Percentiles rank a stretch among this genome's conserved stretches.
phyloP scores from a whole-genome alignment of 2,888 invertebrate species.

The Cyaniris semiargus region DNA sequence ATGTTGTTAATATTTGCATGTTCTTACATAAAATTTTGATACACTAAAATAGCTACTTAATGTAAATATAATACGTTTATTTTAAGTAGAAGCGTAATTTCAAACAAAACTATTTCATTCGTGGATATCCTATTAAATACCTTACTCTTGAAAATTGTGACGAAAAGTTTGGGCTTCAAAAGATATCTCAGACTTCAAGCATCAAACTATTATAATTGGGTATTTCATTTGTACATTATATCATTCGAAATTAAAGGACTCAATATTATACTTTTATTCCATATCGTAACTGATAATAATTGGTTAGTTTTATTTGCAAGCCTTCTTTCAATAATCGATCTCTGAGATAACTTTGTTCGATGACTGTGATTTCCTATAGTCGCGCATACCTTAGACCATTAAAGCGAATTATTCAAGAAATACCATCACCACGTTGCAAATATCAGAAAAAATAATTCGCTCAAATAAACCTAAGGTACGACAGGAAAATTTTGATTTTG shows the following conservation, averaged over 20 bases:
- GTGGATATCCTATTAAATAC: slow-evolving; percentile 50
- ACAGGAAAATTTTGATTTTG: slow-evolving; percentile 50
- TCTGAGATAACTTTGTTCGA: slow-evolving; percentile 50
- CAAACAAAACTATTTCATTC: slow-evolving; percentile 59
- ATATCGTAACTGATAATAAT: background rate
- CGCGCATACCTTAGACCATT: slow-evolving; percentile 61
- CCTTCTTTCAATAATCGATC: slow-evolving; percentile 44
- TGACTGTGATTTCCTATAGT: slow-evolving; percentile 48
- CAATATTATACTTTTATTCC: background rate
- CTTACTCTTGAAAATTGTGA: slow-evolving; percentile 40
- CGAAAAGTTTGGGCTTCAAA: slow-evolving; percentile 38
- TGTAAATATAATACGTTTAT: slow-evolving; percentile 77
- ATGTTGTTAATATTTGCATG: slow-evolving; percentile 74
- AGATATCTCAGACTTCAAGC: slow-evolving; percentile 29
- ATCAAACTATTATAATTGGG: slow-evolving; percentile 16
- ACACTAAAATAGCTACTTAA: slow-evolving; percentile 70
- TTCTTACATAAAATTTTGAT: slow-evolving; percentile 67
- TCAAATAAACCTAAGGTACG: slow-evolving; percentile 59
- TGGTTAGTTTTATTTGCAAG: background rate
- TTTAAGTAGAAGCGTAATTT: slow-evolving; percentile 77
- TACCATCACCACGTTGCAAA: slow-evolving; percentile 33
- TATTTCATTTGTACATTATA: slow-evolving; percentile 35
- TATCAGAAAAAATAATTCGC: slow-evolving; percentile 46
- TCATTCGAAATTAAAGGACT: slow-evolving; percentile 32
- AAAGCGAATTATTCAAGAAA: slow-evolving; percentile 47